These are phyloP conservation scores for Anolis sagrei DNA, from an alignment of 2,113 vertebrate genomes.

Conservation along the genomic window DNA sequence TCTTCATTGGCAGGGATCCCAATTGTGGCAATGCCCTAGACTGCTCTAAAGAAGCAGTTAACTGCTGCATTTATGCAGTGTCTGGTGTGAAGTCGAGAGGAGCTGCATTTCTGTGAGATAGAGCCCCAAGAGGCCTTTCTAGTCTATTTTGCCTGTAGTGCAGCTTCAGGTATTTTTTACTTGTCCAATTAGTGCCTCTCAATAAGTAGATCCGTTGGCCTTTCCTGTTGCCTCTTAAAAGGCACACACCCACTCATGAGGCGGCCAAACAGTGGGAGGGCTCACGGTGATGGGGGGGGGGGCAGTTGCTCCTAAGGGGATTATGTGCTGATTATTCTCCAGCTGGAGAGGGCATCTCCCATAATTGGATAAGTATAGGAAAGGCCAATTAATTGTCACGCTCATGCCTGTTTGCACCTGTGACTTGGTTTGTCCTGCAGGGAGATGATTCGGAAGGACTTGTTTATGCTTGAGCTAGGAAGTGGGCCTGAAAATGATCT, in stretches of 20 bases:
- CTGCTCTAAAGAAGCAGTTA: not conserved
- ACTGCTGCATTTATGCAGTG: not conserved
- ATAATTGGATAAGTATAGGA: slow-evolving; percentile 56
- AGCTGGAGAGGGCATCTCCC: slow-evolving; percentile 48
- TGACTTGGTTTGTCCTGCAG: not conserved
- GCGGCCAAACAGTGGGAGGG: not conserved
- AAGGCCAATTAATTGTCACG: slow-evolving; percentile 36
- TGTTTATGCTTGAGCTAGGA: not conserved
- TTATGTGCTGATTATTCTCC: slow-evolving; percentile 49
- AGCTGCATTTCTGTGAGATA: not conserved
- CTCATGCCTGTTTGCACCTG: not conserved
- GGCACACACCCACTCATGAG: not conserved
- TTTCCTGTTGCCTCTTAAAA: slow-evolving; percentile 29
- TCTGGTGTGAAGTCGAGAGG: not conserved
- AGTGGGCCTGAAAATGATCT: not conserved
- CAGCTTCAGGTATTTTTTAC: slow-evolving; percentile 11
- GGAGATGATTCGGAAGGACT: not conserved
- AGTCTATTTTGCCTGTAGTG: not conserved
- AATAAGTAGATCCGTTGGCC: slow-evolving; percentile 35
- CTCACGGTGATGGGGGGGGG: not conserved
- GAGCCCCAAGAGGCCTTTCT: not conserved
- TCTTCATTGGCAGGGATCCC: not conserved
- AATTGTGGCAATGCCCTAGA: not conserved
- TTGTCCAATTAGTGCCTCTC: slow-evolving; percentile 57
- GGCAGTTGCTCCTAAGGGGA: slow-evolving; percentile 41